A percentile compares a stretch with the other conserved stretches of the same genome.
These are phyloP conservation scores for Gryon sp. DNA, from an alignment of 1,140 invertebrate species.

Conservation along the genomic window DNA sequence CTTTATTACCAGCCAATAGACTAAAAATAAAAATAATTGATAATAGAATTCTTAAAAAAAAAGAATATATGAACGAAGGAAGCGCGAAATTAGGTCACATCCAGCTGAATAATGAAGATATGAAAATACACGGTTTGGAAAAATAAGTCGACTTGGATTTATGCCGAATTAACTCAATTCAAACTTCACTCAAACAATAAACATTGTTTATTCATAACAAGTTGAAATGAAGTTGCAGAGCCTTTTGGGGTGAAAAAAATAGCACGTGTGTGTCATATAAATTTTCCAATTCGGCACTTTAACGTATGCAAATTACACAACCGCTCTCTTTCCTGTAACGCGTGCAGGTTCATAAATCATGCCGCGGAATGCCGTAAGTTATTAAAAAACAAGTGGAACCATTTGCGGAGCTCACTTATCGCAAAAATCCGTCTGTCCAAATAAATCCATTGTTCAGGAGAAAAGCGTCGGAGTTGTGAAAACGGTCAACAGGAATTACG, in stretches of 20 bases:
- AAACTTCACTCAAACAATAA: conserved; percentile 7
- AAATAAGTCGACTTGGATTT: conserved; percentile 3
- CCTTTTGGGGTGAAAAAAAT: not conserved
- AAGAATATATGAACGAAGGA: too few relatives aligned
- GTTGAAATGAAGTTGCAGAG: conserved; percentile 6
- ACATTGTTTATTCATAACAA: conserved; percentile 28
- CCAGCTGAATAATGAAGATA: too few relatives aligned
- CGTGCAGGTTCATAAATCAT: conserved; percentile 42
- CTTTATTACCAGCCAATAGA: too few relatives aligned
- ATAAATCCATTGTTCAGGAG: conserved; percentile 52
- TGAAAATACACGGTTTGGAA: too few relatives aligned
- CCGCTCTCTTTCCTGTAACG: conserved; percentile 18
- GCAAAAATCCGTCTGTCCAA: conserved; percentile 35
- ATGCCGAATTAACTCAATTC: not conserved
- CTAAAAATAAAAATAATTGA: too few relatives aligned
- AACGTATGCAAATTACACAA: conserved; percentile 51
- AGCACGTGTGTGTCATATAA: conserved; percentile 23
- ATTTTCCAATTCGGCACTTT: conserved; percentile 51
- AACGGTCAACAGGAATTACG: conserved; percentile 60
- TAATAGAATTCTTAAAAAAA: too few relatives aligned
- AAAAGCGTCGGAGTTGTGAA: conserved; percentile 43
- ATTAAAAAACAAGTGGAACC: conserved; percentile 50
- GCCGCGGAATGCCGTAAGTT: conserved; percentile 27
- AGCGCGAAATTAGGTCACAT: too few relatives aligned
- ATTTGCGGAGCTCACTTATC: conserved; percentile 40